Evolutionary conservation across 2,797 vertebrate species (phyloP).

Genomic region (Tiaroga cobitis): DNA sequence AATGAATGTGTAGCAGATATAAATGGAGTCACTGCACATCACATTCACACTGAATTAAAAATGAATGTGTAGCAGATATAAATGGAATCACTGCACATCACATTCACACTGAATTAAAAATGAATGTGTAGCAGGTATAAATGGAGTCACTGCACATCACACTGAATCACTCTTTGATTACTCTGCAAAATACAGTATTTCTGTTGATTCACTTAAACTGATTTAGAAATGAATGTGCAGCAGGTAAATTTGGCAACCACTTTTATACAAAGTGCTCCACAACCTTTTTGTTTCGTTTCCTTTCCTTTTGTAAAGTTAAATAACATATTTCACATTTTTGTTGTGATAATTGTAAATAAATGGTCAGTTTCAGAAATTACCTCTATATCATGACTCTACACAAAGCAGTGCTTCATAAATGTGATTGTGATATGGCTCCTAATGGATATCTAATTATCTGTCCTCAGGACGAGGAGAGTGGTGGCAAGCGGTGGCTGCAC

Average conservation of each 20-base stretch:
- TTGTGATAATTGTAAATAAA: not conserved
- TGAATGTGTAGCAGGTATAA: not conserved
- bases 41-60: too few species aligned
- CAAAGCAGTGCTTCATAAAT: not conserved
- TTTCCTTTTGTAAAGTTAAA: not conserved
- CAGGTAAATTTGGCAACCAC: not conserved
- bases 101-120: not conserved
- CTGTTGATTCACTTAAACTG: not conserved
- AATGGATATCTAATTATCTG: not conserved
- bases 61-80: too few species aligned
- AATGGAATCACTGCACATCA: too few species aligned
- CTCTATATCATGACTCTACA: not conserved
- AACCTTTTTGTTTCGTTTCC: too few species aligned
- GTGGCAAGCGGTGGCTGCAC: constrained; percentile 85
- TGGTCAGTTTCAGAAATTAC: not conserved
- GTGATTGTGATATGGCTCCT: not conserved
- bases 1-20: too few species aligned
- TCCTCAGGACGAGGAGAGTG: constrained; percentile 81
- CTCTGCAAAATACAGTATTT: not conserved
- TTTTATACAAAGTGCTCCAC: not conserved
- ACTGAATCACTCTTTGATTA: not conserved
- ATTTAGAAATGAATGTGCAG: not conserved
- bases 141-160: not conserved
- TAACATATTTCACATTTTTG: not conserved
- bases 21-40: too few species aligned